A percentile compares a stretch with the other conserved stretches of the same genome.
These are phyloP conservation scores for Microctonus brassicae DNA, from an alignment of 2,888 invertebrate genomes.

Conservation along the genomic window DNA sequence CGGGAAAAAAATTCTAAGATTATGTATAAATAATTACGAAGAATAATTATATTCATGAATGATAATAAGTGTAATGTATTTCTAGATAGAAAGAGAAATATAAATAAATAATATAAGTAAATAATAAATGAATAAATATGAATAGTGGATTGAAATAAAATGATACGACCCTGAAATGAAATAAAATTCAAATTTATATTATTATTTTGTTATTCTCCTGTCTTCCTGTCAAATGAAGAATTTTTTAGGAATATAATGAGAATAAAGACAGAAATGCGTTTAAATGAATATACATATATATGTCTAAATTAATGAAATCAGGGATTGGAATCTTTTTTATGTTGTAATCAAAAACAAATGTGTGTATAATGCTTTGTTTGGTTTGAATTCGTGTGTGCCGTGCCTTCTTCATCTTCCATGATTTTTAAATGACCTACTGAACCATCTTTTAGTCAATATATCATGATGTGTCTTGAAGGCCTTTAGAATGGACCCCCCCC, in stretches of 20 bases:
- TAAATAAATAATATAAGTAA: no score
- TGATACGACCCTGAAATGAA: not conserved
- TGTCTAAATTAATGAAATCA: not conserved
- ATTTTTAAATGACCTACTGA: conserved; percentile 28
- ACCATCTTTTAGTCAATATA: conserved; percentile 31
- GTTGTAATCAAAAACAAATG: no score
- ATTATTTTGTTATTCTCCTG: not conserved
- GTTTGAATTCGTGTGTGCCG: not conserved
- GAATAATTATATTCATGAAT: no score
- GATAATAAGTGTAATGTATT: no score
- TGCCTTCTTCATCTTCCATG: conserved; percentile 2
- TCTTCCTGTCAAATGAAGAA: not conserved
- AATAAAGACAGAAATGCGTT: no score
- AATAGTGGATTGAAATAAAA: not conserved
- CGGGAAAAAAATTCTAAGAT: not conserved
- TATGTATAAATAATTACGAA: not conserved
- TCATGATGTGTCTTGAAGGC: conserved; percentile 11
- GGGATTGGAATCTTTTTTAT: no score
- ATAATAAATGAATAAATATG: not conserved
- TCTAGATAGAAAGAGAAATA: no score
- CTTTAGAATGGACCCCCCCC: not conserved
- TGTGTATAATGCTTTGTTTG: no score
- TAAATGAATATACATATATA: not conserved
- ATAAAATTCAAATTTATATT: not conserved
- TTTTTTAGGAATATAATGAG: not conserved